Percentiles rank a stretch among this genome's conserved stretches.
Evolutionary conservation across 1,140 invertebrate genomes (phyloP).

Genomic region (Periplaneta americana): DNA sequence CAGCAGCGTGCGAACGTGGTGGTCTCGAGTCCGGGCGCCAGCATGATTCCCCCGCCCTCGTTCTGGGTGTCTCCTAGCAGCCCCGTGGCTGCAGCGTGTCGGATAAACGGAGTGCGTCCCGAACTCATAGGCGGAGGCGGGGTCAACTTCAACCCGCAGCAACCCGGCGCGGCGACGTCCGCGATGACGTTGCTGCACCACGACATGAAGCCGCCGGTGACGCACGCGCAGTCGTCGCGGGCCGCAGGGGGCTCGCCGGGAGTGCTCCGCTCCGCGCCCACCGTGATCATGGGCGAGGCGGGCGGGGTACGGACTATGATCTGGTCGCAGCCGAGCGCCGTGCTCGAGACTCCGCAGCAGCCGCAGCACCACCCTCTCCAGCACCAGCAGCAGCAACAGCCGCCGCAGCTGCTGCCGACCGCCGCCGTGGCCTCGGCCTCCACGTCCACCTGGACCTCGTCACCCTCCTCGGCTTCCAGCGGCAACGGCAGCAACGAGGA

Average conservation of each 20-base stretch:
- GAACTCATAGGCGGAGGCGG: slow-evolving; percentile 68
- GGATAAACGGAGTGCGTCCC: slow-evolving; percentile 70
- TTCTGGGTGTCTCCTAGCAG: slow-evolving; percentile 19
- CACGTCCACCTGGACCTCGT: slow-evolving; percentile 18
- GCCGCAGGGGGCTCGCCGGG: slow-evolving; percentile 27
- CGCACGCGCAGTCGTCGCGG: slow-evolving; percentile 37
- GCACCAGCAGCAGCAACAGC: slow-evolving; percentile 24
- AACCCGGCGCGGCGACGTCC: background rate
- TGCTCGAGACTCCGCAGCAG: slow-evolving; percentile 3
- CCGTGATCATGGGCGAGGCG: slow-evolving; percentile 85
- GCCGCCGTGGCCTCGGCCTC: slow-evolving; percentile 9
- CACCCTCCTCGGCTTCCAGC: slow-evolving; percentile 20
- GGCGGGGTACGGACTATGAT: slow-evolving; percentile 88
- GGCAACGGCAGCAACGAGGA: slow-evolving; percentile 52
- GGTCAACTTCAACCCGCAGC: slow-evolving; percentile 33
- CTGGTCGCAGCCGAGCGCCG: slow-evolving; percentile 62
- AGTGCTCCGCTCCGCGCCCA: slow-evolving; percentile 65
- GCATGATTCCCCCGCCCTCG: slow-evolving; percentile 18
- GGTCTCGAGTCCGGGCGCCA: slow-evolving; percentile 39
- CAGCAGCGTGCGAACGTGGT: slow-evolving; percentile 32
- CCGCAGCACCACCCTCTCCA: slow-evolving; percentile 9
- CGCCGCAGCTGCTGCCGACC: slow-evolving; percentile 2
- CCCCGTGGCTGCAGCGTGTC: slow-evolving; percentile 20
- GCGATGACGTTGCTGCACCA: slow-evolving; percentile 35
- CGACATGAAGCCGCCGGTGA: slow-evolving; percentile 44